phyloP scores from a whole-genome alignment of 2,888 invertebrate species.

The Loripinus fragilis region DNA sequence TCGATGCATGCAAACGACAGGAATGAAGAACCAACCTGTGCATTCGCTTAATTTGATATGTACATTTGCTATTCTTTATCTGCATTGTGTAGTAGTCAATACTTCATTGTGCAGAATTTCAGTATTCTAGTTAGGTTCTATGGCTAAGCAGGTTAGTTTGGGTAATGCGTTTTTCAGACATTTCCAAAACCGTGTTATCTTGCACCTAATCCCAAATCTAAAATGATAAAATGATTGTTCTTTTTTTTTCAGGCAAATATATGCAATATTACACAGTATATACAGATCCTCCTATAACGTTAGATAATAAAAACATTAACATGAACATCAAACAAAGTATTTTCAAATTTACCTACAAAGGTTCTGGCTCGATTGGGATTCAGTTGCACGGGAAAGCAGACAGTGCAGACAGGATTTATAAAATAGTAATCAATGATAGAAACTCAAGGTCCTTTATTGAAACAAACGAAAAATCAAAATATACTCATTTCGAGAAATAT shows the following conservation, averaged over 20 bases:
- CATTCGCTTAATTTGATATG: too few relatives aligned
- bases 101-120: too few relatives aligned
- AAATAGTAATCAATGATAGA: not conserved
- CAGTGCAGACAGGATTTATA: not conserved
- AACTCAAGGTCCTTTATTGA: not conserved
- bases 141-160: too few relatives aligned
- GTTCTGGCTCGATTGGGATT: not conserved
- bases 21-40: too few relatives aligned
- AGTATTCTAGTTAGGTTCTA: too few relatives aligned
- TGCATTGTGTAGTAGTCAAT: too few relatives aligned
- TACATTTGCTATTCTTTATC: too few relatives aligned
- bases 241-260: not conserved
- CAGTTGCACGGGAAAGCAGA: not conserved
- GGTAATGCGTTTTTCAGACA: too few relatives aligned
- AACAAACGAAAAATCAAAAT: not conserved
- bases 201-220: too few relatives aligned
- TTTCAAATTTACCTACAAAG: not conserved
- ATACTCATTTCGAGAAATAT: slow-evolving; percentile 13
- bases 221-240: too few relatives aligned
- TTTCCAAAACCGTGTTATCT: too few relatives aligned
- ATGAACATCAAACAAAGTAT: not conserved
- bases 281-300: not conserved
- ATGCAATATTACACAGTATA: not conserved
- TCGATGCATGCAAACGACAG: too few relatives aligned
- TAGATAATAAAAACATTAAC: not conserved